Percentiles rank a stretch among this genome's conserved stretches.
These are phyloP conservation scores for Andricus grossulariae DNA, from an alignment of 1,140 invertebrate genomes.

Conservation along the genomic window DNA sequence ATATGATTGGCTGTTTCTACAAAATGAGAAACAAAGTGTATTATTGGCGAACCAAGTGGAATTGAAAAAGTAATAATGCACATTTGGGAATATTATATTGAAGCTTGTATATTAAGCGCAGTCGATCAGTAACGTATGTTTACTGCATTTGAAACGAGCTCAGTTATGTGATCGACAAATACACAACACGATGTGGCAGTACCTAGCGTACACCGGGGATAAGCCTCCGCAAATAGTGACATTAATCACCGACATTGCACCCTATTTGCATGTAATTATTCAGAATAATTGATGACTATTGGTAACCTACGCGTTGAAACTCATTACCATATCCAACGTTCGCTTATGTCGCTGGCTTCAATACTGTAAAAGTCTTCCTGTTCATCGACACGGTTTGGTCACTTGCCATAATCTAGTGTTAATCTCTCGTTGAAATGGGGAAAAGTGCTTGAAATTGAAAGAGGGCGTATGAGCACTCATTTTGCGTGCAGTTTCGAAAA, in stretches of 20 bases:
- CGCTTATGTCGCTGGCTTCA: neutral
- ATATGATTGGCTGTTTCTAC: too few relatives aligned
- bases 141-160: conserved; percentile 53
- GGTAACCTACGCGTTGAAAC: conserved; percentile 62
- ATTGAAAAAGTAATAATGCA: conserved; percentile 4
- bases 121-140: conserved; percentile 60
- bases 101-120: conserved; percentile 47
- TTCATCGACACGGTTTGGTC: neutral
- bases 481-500: too few relatives aligned
- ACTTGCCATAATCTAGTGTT: conserved; percentile 4
- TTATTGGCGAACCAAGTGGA: conserved; percentile 10
- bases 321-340: conserved; percentile 67
- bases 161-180: conserved; percentile 53
- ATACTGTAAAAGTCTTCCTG: neutral
- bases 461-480: neutral
- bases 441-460: neutral
- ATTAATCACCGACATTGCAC: conserved; percentile 66
- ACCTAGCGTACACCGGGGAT: conserved; percentile 54
- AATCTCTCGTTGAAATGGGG: neutral
- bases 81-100: conserved; percentile 32
- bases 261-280: conserved; percentile 72
- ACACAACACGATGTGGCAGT: conserved; percentile 38
- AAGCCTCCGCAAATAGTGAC: conserved; percentile 70
- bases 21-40: conserved; percentile 1
- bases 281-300: conserved; percentile 73